Evolutionary conservation across 2,888 invertebrate species (phyloP), one percentile per base, ranked within the genome.

Genomic region (Drosophila kanekoi): DNA sequence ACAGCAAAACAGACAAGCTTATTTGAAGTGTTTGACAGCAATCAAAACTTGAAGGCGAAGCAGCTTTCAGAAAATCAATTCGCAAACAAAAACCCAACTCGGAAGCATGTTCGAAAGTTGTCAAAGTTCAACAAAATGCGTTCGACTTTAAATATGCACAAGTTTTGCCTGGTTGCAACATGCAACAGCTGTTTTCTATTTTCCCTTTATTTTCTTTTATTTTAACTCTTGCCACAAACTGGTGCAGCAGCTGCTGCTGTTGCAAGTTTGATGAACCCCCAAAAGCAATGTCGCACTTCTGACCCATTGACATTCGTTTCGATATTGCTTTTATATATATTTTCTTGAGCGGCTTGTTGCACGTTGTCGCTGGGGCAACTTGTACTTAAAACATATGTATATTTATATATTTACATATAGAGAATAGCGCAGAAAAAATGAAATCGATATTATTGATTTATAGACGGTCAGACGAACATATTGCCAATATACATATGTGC

Each of bases 391-490:
- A 40, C 59, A 57, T 38, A 57, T 37, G 16, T 43, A 35, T 35
- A 35, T 35, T 4, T 35, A 13, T 35, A 11, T 11, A 13, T 35
- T 10, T 13, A 35, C 13, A 10, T 28, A 48, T 35, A 4, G 35
- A 18, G 9, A 35, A 35, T n/a, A 8, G 23, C 23, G 28, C 35
- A 57, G 56, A 33, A 32, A 38, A 64, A 62, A 40, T 23, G 13
- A n/a, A 81, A 89, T 85, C 85, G 75, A 85, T 85, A 87, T 65
- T 89, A 85, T 85, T 73, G 85, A 85, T 89, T 79, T 66, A 41
- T 68, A 40, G 18, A 33, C 63, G 41, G 41, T 60, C 5, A 60
- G 53, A 41, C 51, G 41, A 16, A 41, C 52, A 48, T 57, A 65
- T 70, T 71, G 69, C 43, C 69, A 61, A 64, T 54, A 56, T 37